Evolutionary conservation across 2,888 invertebrate species (phyloP), one percentile per base, ranked within the genome.

Genomic region (Agelastica alni): DNA sequence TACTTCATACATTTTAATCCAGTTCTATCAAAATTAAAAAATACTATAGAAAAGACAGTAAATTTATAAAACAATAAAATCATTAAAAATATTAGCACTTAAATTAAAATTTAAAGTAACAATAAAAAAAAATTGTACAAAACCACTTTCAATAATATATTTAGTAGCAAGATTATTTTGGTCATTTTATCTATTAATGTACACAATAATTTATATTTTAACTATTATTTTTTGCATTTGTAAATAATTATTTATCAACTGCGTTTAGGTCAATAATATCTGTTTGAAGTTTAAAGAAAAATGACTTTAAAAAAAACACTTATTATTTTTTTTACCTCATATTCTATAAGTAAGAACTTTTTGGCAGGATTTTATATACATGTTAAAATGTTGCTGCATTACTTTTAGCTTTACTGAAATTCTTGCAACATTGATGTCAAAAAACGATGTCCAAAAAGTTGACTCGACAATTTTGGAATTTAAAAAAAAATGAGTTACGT

Each of bases 291-390:
- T n/a, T n/a, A n/a, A n/a, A n/a, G n/a, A n/a, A n/a, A n/a, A n/a
- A n/a, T n/a, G n/a, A n/a, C n/a, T n/a, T n/a, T n/a, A n/a, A n/a
- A n/a, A n/a, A n/a, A n/a, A n/a, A n/a, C n/a, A n/a, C n/a, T n/a
- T n/a, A n/a, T n/a, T n/a, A n/a, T n/a, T n/a, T n/a, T n/a, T n/a
- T n/a, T n/a, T n/a, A n/a, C n/a, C n/a, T n/a, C n/a, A n/a, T n/a
- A n/a, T n/a, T n/a, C n/a, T n/a, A n/a, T n/a, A n/a, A n/a, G n/a
- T n/a, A n/a, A n/a, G n/a, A n/a, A n/a, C n/a, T n/a, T n/a, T 49
- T 49, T 49, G 28, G 42, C 41, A 41, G 49, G 49, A 49, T 32
- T 49, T 41, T 49, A 49, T 49, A 32, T 42, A 49, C 31, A 41
- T n/a, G 3, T 22, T 46, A 46, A n/a, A 42, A 42, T 26, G 3